Evolutionary conservation across 2,797 vertebrate species (phyloP).

Genomic region (Eremophila alpestris): DNA sequence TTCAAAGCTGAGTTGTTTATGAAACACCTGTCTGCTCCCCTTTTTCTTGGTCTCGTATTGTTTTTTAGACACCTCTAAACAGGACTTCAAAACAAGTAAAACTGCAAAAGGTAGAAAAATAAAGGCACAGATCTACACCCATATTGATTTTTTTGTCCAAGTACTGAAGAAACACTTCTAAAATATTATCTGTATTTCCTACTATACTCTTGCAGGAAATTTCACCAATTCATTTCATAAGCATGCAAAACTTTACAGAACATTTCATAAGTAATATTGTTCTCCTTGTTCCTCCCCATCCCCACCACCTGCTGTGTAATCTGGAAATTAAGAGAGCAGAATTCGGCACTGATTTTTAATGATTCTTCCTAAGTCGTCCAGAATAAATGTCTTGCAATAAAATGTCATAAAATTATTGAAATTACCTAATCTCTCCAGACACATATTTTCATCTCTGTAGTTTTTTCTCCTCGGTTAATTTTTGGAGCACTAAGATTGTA

Average conservation of each 20-base stretch:
- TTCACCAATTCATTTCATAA: not conserved
- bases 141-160: not conserved
- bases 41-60: not conserved
- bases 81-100: not conserved
- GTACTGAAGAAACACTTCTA: not conserved
- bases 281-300: not conserved
- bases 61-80: not conserved
- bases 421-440: not conserved
- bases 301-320: not conserved
- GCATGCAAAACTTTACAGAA: not conserved
- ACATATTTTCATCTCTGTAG: not conserved
- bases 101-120: not conserved
- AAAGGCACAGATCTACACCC: rapidly evolving
- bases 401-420: not conserved
- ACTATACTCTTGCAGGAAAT: not conserved
- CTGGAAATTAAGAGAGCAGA: not conserved
- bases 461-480: not conserved
- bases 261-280: not conserved
- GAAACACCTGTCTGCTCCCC: not conserved
- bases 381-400: not conserved
- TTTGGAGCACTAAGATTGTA: not conserved
- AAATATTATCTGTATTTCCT: not conserved
- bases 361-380: not conserved
- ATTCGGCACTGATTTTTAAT: not conserved
- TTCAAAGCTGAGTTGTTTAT: not conserved